Conservation (phyloP, 2,797 vertebrate genomes). For the Gymnocypris eckloni region DNA sequence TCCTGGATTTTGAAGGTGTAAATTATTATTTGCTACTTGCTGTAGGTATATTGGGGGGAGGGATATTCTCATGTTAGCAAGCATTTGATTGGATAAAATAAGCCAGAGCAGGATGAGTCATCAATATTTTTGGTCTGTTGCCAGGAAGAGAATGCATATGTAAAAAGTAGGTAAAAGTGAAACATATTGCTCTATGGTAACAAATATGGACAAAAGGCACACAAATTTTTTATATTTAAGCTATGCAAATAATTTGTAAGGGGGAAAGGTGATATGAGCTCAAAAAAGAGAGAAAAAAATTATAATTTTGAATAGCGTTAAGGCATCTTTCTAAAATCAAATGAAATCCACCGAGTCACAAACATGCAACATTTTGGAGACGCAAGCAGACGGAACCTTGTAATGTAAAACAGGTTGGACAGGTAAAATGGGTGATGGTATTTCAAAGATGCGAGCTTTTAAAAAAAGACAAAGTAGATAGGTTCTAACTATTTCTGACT, state of each 20-base stretch:
- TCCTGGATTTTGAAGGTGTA: background rate
- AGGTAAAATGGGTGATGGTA: background rate
- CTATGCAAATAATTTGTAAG: background rate
- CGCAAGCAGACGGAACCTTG: slow-evolving; percentile 3
- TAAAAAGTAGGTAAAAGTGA: background rate
- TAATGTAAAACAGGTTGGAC: background rate
- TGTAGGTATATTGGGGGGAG: background rate
- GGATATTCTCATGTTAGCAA: background rate
- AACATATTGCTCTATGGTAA: background rate
- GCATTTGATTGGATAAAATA: slow-evolving; percentile 8
- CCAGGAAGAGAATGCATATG: background rate
- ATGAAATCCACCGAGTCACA: background rate
- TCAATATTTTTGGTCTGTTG: background rate
- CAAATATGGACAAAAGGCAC: background rate
- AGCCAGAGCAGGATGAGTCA: background rate
- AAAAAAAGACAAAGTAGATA: no score
- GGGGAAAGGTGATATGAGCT: background rate
- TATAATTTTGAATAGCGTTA: background rate
- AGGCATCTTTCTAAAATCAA: background rate
- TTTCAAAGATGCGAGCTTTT: background rate
- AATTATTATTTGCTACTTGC: background rate
- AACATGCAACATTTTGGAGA: slow-evolving; percentile 12
- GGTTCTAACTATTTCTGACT: fast-evolving
- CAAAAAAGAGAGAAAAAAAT: background rate
- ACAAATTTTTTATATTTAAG: background rate